Evolutionary conservation across 2,888 invertebrate species (phyloP).

Genomic region (Pseudoips prasinana): DNA sequence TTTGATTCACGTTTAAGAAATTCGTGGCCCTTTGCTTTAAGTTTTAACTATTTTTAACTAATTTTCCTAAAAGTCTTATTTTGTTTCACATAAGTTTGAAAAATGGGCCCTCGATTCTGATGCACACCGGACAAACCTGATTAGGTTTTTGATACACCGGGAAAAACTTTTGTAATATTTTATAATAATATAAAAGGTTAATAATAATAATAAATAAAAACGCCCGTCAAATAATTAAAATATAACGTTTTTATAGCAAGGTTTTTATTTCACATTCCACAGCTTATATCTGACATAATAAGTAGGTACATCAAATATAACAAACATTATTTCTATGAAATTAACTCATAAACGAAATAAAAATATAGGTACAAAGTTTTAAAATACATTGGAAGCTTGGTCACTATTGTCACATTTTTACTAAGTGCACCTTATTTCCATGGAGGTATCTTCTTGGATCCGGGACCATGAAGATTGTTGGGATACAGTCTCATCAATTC

Average conservation of each 20-base stretch:
- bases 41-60: too few species aligned
- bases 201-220: slow-evolving; percentile 73
- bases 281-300: slow-evolving; percentile 34
- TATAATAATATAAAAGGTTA: slow-evolving; percentile 62
- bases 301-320: slow-evolving; percentile 23
- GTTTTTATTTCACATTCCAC: slow-evolving; percentile 19
- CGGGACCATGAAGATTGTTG: background rate
- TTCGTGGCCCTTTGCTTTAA: too few species aligned
- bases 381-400: slow-evolving; percentile 4
- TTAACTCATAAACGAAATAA: slow-evolving; percentile 5
- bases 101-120: too few species aligned
- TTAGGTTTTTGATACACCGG: too few species aligned
- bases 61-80: too few species aligned
- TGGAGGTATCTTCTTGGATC: slow-evolving; percentile 21
- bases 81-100: too few species aligned
- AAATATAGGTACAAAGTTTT: slow-evolving; percentile 1
- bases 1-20: too few species aligned
- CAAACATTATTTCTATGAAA: slow-evolving; percentile 12
- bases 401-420: too few species aligned
- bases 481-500: slow-evolving; percentile 1
- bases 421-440: slow-evolving; percentile 38
- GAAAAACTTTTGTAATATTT: too few species aligned
- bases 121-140: too few species aligned
- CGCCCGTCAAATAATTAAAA: slow-evolving; percentile 62
- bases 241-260: slow-evolving; percentile 29